Percentiles rank a stretch among this genome's conserved stretches.
Evolutionary conservation across 2,888 invertebrate genomes (phyloP).

Genomic region (Thera obeliscata): DNA sequence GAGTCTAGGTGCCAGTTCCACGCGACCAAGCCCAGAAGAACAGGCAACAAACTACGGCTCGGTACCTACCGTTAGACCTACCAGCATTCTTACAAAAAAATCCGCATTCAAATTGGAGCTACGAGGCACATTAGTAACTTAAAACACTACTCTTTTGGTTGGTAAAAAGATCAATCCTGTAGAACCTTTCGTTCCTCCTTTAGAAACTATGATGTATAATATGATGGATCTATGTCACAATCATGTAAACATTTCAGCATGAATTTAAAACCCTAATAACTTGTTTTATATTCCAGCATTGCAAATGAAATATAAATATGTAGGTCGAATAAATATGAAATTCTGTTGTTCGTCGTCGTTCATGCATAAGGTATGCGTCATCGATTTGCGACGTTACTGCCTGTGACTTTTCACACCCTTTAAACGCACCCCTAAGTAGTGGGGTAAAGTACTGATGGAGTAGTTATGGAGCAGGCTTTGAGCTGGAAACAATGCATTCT

Average conservation of each 20-base stretch:
- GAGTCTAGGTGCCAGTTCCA: too few relatives aligned
- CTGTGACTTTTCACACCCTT: slow-evolving; percentile 30
- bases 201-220: background rate
- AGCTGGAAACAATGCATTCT: background rate
- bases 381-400: slow-evolving; percentile 14
- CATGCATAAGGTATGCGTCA: slow-evolving; percentile 35
- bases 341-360: slow-evolving; percentile 11
- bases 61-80: too few relatives aligned
- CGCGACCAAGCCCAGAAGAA: too few relatives aligned
- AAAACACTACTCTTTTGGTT: too few relatives aligned
- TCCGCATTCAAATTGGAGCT: too few relatives aligned
- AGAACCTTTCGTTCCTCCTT: too few relatives aligned
- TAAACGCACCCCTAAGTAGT: slow-evolving; percentile 7
- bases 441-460: background rate
- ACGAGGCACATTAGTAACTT: too few relatives aligned
- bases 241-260: background rate
- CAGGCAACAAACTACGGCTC: too few relatives aligned
- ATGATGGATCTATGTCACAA: too few relatives aligned
- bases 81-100: too few relatives aligned
- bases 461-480: background rate
- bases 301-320: slow-evolving; percentile 11
- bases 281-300: slow-evolving; percentile 1
- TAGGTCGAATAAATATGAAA: slow-evolving; percentile 18
- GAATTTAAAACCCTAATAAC: slow-evolving; percentile 5
- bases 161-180: background rate